Evolutionary conservation across 1,140 invertebrate species (phyloP).

Genomic region (Brachionus asplanchnoidis): DNA sequence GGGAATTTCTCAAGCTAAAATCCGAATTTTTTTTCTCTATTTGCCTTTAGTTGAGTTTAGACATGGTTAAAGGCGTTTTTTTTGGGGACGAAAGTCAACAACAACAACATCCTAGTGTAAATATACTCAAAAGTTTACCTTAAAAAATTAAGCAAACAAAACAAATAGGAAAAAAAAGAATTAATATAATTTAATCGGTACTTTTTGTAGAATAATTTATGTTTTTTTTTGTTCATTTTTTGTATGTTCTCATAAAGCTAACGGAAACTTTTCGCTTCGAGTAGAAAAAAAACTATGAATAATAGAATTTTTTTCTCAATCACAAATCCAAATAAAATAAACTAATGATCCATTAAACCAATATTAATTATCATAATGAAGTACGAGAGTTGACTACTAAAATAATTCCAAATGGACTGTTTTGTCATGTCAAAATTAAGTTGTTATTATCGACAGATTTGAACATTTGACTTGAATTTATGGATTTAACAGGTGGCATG

Average conservation of each 20-base stretch:
- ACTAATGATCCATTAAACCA: conserved; percentile 30
- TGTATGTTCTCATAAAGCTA: background rate
- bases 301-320: background rate
- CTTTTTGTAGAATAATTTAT: background rate
- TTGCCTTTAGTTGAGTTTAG: background rate
- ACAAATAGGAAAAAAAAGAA: background rate
- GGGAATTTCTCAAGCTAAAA: background rate
- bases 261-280: background rate
- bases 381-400: background rate
- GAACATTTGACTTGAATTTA: background rate
- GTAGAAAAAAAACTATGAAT: conserved; percentile 14
- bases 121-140: background rate
- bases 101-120: background rate
- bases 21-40: background rate
- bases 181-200: background rate
- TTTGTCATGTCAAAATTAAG: conserved; percentile 25
- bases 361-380: conserved; percentile 28
- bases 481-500: background rate
- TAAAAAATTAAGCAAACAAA: background rate
- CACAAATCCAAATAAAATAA: conserved; percentile 14
- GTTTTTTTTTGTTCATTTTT: background rate
- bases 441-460: background rate
- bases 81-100: background rate
- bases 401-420: background rate
- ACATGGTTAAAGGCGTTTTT: background rate